phyloP scores from a whole-genome alignment of 2,888 invertebrate species.

The Hydropsyche betteni region DNA sequence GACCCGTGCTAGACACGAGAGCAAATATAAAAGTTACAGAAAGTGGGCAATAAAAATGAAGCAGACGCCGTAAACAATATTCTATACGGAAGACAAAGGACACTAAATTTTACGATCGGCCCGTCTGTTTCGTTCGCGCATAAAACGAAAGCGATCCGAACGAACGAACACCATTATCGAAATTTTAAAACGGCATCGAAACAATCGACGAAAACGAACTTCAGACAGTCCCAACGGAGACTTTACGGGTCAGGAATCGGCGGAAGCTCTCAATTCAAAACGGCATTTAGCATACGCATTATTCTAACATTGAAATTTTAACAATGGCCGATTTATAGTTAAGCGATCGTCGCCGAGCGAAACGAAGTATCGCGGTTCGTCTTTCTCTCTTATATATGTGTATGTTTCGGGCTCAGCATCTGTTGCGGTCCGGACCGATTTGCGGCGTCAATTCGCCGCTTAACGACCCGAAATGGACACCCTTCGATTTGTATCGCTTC shows the following conservation, averaged over 20 bases:
- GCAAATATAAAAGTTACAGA: constrained; percentile 33
- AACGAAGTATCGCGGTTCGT: constrained; percentile 18
- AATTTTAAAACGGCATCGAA: background rate
- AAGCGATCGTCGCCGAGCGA: constrained; percentile 11
- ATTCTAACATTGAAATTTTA: no score
- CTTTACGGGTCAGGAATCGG: no score
- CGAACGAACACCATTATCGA: background rate
- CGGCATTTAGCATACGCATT: no score
- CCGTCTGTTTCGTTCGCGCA: background rate
- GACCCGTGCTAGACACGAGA: constrained; percentile 3
- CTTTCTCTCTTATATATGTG: background rate
- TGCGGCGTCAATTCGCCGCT: background rate
- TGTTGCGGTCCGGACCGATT: constrained; percentile 13
- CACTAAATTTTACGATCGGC: constrained; percentile 35
- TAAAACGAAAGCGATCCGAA: background rate
- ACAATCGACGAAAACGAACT: no score
- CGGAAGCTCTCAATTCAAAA: no score
- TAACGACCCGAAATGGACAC: background rate
- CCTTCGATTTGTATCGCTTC: background rate
- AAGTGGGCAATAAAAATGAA: constrained; percentile 36
- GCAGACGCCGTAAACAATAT: constrained; percentile 35
- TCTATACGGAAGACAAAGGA: constrained; percentile 34
- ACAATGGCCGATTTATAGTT: no score
- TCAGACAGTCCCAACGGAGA: no score
- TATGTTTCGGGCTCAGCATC: background rate